Evolutionary conservation across 2,113 vertebrate species (phyloP), one percentile per base, ranked within the genome.

Genomic region (Corvus cornix): DNA sequence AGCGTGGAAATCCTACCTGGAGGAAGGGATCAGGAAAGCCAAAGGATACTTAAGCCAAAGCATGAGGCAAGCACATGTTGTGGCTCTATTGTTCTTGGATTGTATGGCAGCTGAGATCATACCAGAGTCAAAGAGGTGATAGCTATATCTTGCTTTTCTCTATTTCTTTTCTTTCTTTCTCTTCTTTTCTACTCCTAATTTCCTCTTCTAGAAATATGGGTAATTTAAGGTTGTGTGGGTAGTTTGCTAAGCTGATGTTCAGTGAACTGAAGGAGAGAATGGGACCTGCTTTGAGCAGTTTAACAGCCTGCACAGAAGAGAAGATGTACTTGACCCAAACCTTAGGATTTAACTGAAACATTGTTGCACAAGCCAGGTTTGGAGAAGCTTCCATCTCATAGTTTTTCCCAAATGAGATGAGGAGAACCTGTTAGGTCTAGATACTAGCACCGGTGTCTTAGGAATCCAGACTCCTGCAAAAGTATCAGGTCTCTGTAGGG

Each of bases 361-460:
- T 4, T 63, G 24, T 26, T 75, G 18, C 23, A 52, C 10, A 55
- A 73, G 16, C 9, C 22, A 67, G 8, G 14, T 68, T 74, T 66
- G 18, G 16, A 81, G 33, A 84, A 48, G 20, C 10, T 83, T 79
- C 22, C 18, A n/a, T 72, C n/a, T 75, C 22, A 44, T 7, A 2
- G 0, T 2, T 90, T 79, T 75, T 63, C 43, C 23, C 6, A 80
- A 48, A 76, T 51, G 10, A 51, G 11, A n/a, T 41, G 5, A 68
- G 8, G 11, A 75, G 13, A 53, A 53, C 7, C 2, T 53, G 3
- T n/a, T 62, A 48, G 62, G 8, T 49, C 27, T 56, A n/a, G 17
- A 44, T 44, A 15, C 3, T 30, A 39, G 3, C 26, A 79, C 12
- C 0, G 0, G 2, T 20, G 28, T 3, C 2, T 68, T 4, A 1